phyloP scores from a whole-genome alignment of 2,797 vertebrate species.

The Hydrocynus forskahlii region DNA sequence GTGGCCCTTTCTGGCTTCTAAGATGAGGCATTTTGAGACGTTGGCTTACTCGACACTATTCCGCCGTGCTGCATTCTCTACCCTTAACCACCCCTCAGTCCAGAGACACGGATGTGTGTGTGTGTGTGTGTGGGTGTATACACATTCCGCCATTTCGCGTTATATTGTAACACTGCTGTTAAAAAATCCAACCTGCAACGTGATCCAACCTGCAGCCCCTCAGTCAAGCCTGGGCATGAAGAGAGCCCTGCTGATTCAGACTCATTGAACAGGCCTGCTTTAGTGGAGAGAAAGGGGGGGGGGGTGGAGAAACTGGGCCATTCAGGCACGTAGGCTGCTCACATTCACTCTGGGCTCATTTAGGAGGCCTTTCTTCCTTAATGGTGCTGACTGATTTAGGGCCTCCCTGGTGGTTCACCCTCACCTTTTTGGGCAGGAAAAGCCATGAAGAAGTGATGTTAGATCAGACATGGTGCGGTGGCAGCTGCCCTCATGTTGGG shows the following conservation, averaged over 20 bases:
- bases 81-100: not conserved
- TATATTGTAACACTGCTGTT: not conserved
- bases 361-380: not conserved
- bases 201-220: constrained; percentile 72
- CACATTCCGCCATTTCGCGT: constrained; percentile 72
- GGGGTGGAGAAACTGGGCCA: not conserved
- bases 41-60: too few relatives aligned
- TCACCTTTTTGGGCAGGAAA: not conserved
- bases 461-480: too few relatives aligned
- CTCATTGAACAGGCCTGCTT: constrained; percentile 34
- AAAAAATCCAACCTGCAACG: constrained; percentile 59
- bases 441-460: not conserved
- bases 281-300: not conserved
- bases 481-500: too few relatives aligned
- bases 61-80: too few relatives aligned
- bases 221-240: constrained; percentile 71
- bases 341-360: not conserved
- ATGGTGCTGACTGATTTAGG: not conserved
- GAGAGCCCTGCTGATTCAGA: constrained; percentile 34
- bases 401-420: not conserved
- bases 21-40: too few relatives aligned
- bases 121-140: not conserved
- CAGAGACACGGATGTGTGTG: not conserved
- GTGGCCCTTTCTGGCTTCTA: too few relatives aligned
- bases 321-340: not conserved